Evolutionary conservation across 35 echinoderm and acorn worm genomes (phyloP), one percentile per base, ranked within the genome.

Genomic region (Heliocidaris tuberculata): DNA sequence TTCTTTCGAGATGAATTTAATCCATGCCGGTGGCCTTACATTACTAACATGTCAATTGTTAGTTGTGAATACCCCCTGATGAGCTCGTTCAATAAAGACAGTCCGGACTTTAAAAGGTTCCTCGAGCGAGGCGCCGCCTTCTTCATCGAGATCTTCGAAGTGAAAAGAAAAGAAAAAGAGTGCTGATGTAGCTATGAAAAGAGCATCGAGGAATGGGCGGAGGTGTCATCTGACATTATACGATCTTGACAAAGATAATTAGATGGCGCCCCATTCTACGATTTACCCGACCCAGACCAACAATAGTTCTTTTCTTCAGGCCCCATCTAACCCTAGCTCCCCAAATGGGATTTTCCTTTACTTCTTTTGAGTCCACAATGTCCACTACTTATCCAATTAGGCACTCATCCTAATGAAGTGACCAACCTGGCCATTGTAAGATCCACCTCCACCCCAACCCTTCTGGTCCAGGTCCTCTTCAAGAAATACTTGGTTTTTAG

Each of bases 321-420:
- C 13, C 30, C 91, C 91, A 30, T 59, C 47, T 59, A 49, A 48
- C 91, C 48, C 11, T 93, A 50, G 49, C 91, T 59, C 50, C 91
- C 91, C 48, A 93, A 93, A 93, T 93, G 91, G 87, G 50, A 94
- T 94, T 86, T 95, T 85, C 42, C 92, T 92, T 95, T 93, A 86
- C 30, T 50, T 32, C 95, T 94, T 96, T 52, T 16, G n/a, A 90
- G 49, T 85, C 92, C 85, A 48, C 92, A 54, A 87, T 96, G 95
- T 96, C 92, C 95, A 85, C 95, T 96, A 96, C 78, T 96, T 94
- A 96, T 94, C 95, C 95, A 96, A 96, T 96, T 96, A 96, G 92
- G 92, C 95, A 96, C 95, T 96, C 91, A 96, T 56, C 78, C 60
- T 96, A 94, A 96, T 94, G 91, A 93, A 93, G 31, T 93, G 91